Conservation (phyloP, 2,888 invertebrate genomes). For the Agrotis exclamationis region DNA sequence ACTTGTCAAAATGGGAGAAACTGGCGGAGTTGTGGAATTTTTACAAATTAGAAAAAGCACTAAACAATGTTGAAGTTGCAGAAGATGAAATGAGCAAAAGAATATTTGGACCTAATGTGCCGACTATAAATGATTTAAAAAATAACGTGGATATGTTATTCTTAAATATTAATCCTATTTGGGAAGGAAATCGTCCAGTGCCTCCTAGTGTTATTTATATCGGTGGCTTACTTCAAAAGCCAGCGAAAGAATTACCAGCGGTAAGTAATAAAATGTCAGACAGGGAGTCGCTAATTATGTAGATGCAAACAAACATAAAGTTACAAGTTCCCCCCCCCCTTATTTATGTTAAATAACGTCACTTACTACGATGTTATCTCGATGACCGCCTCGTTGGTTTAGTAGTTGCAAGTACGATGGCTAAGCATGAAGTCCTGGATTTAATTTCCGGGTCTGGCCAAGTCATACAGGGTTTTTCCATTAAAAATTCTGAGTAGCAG, state of each 20-base stretch:
- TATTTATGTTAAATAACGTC: too few species aligned
- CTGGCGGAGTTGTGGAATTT: slow-evolving; percentile 53
- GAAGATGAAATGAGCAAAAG: slow-evolving; percentile 56
- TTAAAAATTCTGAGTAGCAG: too few species aligned
- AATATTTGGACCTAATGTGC: slow-evolving; percentile 68
- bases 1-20: slow-evolving; percentile 72
- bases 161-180: slow-evolving; percentile 79
- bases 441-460: too few species aligned
- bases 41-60: slow-evolving; percentile 32
- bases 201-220: slow-evolving; percentile 80
- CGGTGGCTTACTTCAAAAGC: slow-evolving; percentile 70
- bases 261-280: slow-evolving; percentile 16
- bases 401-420: too few species aligned
- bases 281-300: too few species aligned
- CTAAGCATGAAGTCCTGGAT: too few species aligned
- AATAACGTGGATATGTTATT: slow-evolving; percentile 79
- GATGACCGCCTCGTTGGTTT: too few species aligned
- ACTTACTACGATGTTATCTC: too few species aligned
- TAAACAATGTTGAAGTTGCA: slow-evolving; percentile 40
- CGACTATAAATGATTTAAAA: slow-evolving; percentile 61
- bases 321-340: too few species aligned
- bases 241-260: slow-evolving; percentile 32
- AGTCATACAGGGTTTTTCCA: too few species aligned
- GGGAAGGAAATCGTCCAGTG: slow-evolving; percentile 76
- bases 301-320: too few species aligned